Base-by-base conservation (phyloP, 2,113 vertebrate species). In the Cnemophilus loriae region DNA sequence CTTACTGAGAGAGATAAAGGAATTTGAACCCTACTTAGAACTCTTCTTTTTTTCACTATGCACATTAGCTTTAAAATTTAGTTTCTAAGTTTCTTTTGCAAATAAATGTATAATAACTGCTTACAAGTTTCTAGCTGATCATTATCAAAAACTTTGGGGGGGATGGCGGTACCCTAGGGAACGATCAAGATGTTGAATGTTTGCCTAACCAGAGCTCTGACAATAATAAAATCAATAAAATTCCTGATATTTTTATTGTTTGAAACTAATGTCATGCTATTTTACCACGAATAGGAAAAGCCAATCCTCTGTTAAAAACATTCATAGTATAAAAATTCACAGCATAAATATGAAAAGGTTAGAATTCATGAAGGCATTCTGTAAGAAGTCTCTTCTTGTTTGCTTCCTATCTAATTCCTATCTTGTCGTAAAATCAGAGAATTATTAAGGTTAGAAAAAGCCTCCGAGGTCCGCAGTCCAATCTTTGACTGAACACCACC, bases 161-260 rank as follows among this genome's bases (percentile, higher is more conserved):
- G 21, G 0, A 5, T 22, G 11, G 2, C 7, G 2, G 17, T 19
- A 42, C 18, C 16, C 8, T 12, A 8, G 26, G 0, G 4, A 7
- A 60, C 32, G 5, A 47, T 6, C 50, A 39, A 63, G n/a, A 71
- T 35, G 64, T 61, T 75, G 71, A 61, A 42, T 75, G 35, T 70
- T 77, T 69, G 3, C 13, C 12, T 79, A 39, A 16, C 9, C 63
- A 75, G 10, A 83, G 2, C 6, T 87, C 21, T 69, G 18, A 39
- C 3, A 63, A 44, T 20, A 73, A 57, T 19, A 10, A 14, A 32
- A 69, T 23, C 10, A 22, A 30, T 28, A 59, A 23, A 16, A 63
- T 24, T 6, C 10, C 2, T 73, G 4, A 28, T 30, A 68, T 50
- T 56, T 79, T 28, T 41, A 26, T 77, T 76, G 3, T 37, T 32